phyloP scores from a whole-genome alignment of 2,888 invertebrate species.

The Vanessa cardui region DNA sequence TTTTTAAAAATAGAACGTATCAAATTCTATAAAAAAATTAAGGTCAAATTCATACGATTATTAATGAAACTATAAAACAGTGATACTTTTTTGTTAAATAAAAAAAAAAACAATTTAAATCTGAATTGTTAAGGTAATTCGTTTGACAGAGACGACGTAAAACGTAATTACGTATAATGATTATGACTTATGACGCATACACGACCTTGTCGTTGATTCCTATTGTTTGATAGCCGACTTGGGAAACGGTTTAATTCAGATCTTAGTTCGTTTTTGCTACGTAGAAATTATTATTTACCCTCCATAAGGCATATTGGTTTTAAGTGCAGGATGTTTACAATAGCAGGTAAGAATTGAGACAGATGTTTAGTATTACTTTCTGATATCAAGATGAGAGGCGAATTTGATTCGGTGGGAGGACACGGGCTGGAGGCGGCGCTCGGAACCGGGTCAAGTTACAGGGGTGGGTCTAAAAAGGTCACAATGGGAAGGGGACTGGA shows the following conservation, averaged over 20 bases:
- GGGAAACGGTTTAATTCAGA: conserved; percentile 33
- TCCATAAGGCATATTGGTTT: conserved; percentile 16
- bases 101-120: conserved; percentile 37
- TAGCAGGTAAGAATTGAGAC: conserved; percentile 51
- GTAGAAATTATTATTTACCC: conserved; percentile 25
- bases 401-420: conserved; percentile 71
- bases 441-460: conserved; percentile 78
- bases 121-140: conserved; percentile 47
- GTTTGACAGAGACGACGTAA: conserved; percentile 50
- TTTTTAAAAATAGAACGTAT: background rate
- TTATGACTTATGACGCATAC: conserved; percentile 58
- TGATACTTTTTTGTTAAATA: no score
- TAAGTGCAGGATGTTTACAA: conserved; percentile 41
- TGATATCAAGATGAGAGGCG: conserved; percentile 46
- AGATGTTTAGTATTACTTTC: conserved; percentile 67
- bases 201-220: conserved; percentile 73
- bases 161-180: conserved; percentile 72
- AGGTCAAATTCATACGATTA: background rate
- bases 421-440: conserved; percentile 73
- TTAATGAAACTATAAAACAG: background rate
- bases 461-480: conserved; percentile 63
- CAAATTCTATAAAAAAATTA: background rate
- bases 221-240: conserved; percentile 66
- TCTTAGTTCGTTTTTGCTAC: conserved; percentile 15
- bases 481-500: conserved; percentile 62